Base-by-base conservation (phyloP, 1,140 invertebrate species). In the Hypsibius dujardini region DNA sequence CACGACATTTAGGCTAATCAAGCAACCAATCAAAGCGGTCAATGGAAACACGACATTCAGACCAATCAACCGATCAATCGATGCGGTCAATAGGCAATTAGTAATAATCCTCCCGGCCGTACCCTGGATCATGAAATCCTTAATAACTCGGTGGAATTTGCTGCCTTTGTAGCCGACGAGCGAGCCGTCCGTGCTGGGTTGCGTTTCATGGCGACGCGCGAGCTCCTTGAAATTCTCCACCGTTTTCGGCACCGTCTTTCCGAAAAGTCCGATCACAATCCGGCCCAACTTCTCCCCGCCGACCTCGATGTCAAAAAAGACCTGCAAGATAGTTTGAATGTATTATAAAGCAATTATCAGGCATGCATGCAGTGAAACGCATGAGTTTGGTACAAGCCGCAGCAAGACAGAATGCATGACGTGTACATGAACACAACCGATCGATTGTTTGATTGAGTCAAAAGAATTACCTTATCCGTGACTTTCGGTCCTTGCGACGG, bases 181-280 rank as follows among this genome's bases (percentile, higher is more conserved):
- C 1, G 45, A 59, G 1, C 67, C 59, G 71, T 73, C 50, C 1
- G 46, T 14, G 47, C 67, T 56, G 2, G 56, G 45, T 45, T 67
- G 12, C 42, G 62, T 67, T 42, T 67, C 62, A 42, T 67, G 62
- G 3, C 62, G 62, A 7, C 62, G 12, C 3, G 90, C 87, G n/a
- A 96, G 81, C 12, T 87, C 82, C 70, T 86, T 81, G 76, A 99
- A 99, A 78, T 99, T 99, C 74, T 88, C 82, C 0, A 90, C 92
- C 1, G 95, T 93, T 81, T 90, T 94, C 1, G 95, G 95, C 0
- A 89, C 91, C 69, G 87, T 82, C 74, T 92, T 86, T 1, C 95
- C 95, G 83, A 98, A 98, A 0, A 98, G 81, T 1, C 93, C 95
- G 74, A 98, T 87, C 0, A 88, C 86, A 72, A 98, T 88, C 75